phyloP scores from a whole-genome alignment of 2,113 vertebrate genomes.

The Periophthalmodon schlosseri region DNA sequence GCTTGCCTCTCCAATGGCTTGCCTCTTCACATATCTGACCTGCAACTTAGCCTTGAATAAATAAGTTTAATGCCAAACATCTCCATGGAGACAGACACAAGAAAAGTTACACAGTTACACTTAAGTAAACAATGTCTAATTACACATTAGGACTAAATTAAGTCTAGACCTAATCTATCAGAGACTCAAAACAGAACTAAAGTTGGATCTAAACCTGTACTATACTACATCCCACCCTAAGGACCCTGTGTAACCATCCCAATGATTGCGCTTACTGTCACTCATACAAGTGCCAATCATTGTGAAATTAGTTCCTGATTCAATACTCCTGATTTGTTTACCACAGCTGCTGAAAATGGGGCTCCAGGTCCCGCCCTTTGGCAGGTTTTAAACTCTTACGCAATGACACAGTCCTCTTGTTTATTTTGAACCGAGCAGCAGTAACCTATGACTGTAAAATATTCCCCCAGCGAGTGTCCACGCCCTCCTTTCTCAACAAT shows the following conservation, averaged over 20 bases:
- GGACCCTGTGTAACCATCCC: too few relatives aligned
- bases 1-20: too few relatives aligned
- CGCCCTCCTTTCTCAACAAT: constrained; percentile 3
- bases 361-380: neutral
- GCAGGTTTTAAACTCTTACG: neutral
- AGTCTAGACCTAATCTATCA: too few relatives aligned
- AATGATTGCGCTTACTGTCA: neutral
- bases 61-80: too few relatives aligned
- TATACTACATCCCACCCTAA: neutral
- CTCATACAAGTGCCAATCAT: neutral
- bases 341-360: neutral
- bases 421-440: neutral
- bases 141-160: too few relatives aligned
- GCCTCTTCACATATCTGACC: too few relatives aligned
- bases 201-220: too few relatives aligned
- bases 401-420: neutral
- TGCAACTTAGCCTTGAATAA: too few relatives aligned
- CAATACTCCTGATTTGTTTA: neutral
- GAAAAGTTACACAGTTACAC: too few relatives aligned
- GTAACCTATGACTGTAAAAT: neutral
- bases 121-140: too few relatives aligned
- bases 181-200: too few relatives aligned
- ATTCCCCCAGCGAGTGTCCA: neutral
- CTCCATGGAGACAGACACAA: too few relatives aligned
- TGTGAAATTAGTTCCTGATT: constrained; percentile 4